Evolutionary conservation across 1,140 invertebrate genomes (phyloP).

Genomic region (Apis cerana): DNA sequence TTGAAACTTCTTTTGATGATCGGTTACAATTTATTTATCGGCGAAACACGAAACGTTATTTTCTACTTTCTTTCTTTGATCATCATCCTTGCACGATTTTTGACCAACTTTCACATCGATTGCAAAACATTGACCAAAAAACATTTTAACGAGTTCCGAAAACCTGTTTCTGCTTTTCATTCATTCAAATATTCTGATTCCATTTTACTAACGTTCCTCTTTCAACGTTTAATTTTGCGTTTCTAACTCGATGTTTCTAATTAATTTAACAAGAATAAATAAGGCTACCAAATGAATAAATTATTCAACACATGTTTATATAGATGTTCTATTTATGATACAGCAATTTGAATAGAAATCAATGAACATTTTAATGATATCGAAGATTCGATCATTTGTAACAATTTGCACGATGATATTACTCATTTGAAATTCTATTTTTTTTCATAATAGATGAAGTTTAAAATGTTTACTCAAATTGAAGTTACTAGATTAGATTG

Average conservation of each 20-base stretch:
- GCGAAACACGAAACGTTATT: not conserved
- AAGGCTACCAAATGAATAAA: no score
- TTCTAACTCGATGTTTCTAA: not conserved
- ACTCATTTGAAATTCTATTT: not conserved
- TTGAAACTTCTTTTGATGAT: not conserved
- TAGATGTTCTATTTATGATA: not conserved
- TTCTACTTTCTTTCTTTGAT: not conserved
- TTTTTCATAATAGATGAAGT: no score
- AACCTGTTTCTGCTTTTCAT: constrained; percentile 12
- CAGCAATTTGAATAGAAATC: not conserved
- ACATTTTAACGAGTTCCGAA: constrained; percentile 3
- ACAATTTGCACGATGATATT: not conserved
- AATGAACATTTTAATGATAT: not conserved
- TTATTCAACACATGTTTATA: not conserved
- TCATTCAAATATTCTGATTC: not conserved
- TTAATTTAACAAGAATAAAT: no score
- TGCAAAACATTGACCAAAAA: constrained; percentile 7
- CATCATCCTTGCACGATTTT: not conserved
- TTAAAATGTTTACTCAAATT: no score
- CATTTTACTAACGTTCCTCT: no score
- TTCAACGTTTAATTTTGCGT: not conserved
- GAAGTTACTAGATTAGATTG: no score
- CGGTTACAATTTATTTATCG: not conserved
- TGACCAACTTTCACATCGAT: constrained; percentile 17
- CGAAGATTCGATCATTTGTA: not conserved